Base-by-base conservation (phyloP, 2,797 vertebrate genomes). In the Acanthopagrus latus region DNA sequence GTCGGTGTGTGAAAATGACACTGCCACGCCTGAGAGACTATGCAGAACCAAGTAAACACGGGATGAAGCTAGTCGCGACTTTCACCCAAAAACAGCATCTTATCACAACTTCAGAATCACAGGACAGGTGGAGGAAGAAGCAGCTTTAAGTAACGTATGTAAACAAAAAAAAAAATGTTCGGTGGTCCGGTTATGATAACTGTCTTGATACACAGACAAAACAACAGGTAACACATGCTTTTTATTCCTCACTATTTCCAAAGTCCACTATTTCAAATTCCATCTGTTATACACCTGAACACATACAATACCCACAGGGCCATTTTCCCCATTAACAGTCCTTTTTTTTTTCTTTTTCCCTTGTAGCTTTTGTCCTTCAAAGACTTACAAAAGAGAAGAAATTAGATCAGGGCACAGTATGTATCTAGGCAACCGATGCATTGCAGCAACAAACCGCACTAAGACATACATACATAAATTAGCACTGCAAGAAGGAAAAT, bases 371-470 rank as follows among this genome's bases (percentile, higher is more conserved):
- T 72, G 29, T 72, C 81, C 38, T 60, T 70, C 58, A 70, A 2
- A 63, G 54, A 58, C 56, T 56, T 58, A 11, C 6, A 13, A 25
- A 57, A 76, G 23, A n/a, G 18, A 64, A 51, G 5, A 56, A 68
- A 25, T 68, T 0, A 43, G 47, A 78, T 18, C 44, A 48, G 13
- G 52, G 9, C 47, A 77, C 60, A 55, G n/a, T 66, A 63, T 73
- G 71, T 81, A 64, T 86, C 65, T 50, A 69, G 44, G 60, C 71
- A 82, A 81, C 58, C 20, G 43, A 58, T 69, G 27, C 13, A 52
- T 2, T 65, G 43, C 47, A 29, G 47, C 62, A 60, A 64, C 46
- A 77, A 73, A 55, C 20, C n/a, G 60, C 23, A n/a, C 13, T 52
- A 7, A 67, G 18, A 46, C 12, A 4, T 16, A 14, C 3, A 27